Base-by-base conservation (phyloP, 2,113 vertebrate genomes). In the Emydocephalus ijimae region DNA sequence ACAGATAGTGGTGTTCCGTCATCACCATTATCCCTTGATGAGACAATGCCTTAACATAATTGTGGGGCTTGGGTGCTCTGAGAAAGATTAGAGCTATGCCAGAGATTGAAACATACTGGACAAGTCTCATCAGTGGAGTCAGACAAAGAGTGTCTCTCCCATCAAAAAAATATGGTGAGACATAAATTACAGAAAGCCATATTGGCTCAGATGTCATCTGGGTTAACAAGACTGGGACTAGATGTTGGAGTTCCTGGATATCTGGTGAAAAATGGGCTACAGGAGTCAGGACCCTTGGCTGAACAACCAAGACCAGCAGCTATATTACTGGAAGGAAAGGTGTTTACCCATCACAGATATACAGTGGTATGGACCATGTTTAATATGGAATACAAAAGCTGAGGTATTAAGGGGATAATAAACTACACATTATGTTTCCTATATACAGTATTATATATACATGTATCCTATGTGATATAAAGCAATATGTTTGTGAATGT, bases 121-220 rank as follows among this genome's bases (percentile, higher is more conserved):
- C 29, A 69, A n/a, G 29, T 15, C 61, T 69, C 61, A 69, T 69
- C 61, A n/a, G 12, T n/a, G 12, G 29, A 69, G 4, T 69, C 29
- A 64, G 11, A 64, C 61, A 69, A 69, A 69, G 61, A n/a, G 4
- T n/a, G 29, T 69, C 26, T 29, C 59, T 64, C 61, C 61, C 29
- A 69, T 69, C 5, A n/a, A 26, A 59, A n/a, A n/a, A 0, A 61
- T 64, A 69, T 69, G 12, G 61, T 69, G 64, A 69, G 64, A 69
- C 1, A 5, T 69, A 69, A 69, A 69, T 69, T 69, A 69, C 14
- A 69, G 64, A 69, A 69, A 69, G 29, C 29, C 29, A 69, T 69
- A 34, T 12, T 0, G 14, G 64, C 29, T 34, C 2, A 0, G 14
- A 69, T 69, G 64, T n/a, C 14, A 0, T 5, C 64, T 5, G 2